Base-by-base conservation (phyloP, 1,140 invertebrate species). In the Drosophila kurseongensis region DNA sequence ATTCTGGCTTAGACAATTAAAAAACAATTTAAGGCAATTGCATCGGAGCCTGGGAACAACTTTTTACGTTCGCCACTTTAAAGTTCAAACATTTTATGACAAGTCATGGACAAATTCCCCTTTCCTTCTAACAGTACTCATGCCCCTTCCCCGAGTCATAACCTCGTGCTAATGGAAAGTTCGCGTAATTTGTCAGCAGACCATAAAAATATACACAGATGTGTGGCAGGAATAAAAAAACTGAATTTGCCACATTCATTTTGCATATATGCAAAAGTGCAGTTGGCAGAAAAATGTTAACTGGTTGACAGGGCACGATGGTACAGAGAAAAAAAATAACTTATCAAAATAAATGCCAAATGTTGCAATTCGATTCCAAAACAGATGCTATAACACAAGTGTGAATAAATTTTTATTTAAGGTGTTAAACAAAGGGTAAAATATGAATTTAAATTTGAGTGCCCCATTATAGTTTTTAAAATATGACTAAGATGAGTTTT, bases 121-220 rank as follows among this genome's bases (percentile, higher is more conserved):
- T 48, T 41, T 14, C 48, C 23, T 40, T 45, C 69, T 65, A 54
- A 50, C 56, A 13, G 66, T 45, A 54, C 14, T 66, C 1, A 12
- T 47, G 38, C n/a, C 35, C 50, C 61, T 36, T 16, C 16, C 35
- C 51, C 23, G 14, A 13, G 27, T 4, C 13, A 48, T 62, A 62
- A 6, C 60, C 38, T 56, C 40, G 55, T 59, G 67, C 83, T 86
- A 88, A 86, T 86, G 83, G 75, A 88, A 86, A 88, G 75, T 82
- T 86, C 65, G 56, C 78, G 78, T 78, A 86, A 86, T 86, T 86
- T 86, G 82, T 82, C 82, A 86, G 82, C 83, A 86, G 83, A 82
- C 83, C 75, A 82, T 88, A 88, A 86, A 86, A 86, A 86, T 78
- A 12, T 69, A 74, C 38, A 59, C 40, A 58, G 40, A 58, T 62